Conservation (phyloP, 2,888 invertebrate genomes). For the Caenorhabditis virilis region DNA sequence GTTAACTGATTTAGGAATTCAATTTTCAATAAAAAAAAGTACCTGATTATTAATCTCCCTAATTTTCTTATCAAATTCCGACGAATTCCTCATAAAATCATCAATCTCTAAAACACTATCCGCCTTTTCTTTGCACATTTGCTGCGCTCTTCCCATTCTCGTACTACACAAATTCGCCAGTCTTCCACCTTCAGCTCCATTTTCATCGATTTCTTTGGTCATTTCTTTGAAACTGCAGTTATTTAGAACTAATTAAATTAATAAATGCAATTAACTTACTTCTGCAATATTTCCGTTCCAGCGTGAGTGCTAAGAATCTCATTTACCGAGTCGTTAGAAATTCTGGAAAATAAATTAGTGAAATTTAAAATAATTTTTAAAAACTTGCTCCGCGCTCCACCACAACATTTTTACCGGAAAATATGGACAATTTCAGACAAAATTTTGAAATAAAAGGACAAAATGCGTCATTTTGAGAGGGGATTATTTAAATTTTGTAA, state of each 20-base stretch:
- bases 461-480: not conserved
- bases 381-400: no score
- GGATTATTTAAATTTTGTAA: conserved; percentile 23
- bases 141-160: conserved; percentile 50
- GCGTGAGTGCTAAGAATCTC: conserved; percentile 47
- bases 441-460: not conserved
- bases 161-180: conserved; percentile 53
- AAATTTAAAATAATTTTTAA: not conserved
- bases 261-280: conserved; percentile 22
- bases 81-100: conserved; percentile 38
- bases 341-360: conserved; percentile 15
- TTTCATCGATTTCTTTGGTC: conserved; percentile 35
- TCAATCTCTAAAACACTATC: conserved; percentile 49
- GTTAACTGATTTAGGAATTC: no score
- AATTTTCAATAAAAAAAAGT: not conserved
- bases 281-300: conserved; percentile 41
- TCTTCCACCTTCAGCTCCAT: conserved; percentile 42
- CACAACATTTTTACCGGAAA: conserved; percentile 11
- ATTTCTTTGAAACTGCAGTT: conserved; percentile 41
- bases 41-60: conserved; percentile 39
- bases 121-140: conserved; percentile 51
- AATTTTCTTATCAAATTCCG: conserved; percentile 43
- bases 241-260: not conserved
- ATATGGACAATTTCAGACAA: conserved; percentile 10
- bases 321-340: conserved; percentile 37